Base-by-base conservation (phyloP, 1,140 invertebrate genomes). In the Rhagoletis pomonella region DNA sequence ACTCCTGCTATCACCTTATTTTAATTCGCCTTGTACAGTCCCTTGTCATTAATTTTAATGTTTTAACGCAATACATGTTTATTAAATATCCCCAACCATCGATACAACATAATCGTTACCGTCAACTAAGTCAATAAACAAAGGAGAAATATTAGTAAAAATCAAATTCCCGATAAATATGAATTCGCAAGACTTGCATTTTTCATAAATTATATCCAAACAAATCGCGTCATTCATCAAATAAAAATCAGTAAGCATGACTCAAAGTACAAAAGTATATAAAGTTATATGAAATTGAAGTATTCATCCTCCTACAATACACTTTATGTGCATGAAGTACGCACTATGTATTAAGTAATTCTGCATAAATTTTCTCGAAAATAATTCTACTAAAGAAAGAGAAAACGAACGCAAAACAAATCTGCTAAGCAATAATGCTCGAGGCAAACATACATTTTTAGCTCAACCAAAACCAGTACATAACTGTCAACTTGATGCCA, bases 221-320 rank as follows among this genome's bases (percentile, higher is more conserved):
- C 42, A n/a, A 77, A 77, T 77, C 73, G 19, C 44, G 47, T 77
- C 73, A 77, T 77, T 17, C 73, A 77, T 77, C 73, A 77, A 77
- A 47, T 47, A 67, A 65, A 62, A 62, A 17, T 17, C 73, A 77
- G 17, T 39, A 77, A 47, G 9, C n/a, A 1, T 62, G 12, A n/a
- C 17, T 62, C 14, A n/a, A n/a, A 62, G 10, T 62, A 62, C 60
- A 17, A 62, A 62, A 62, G 9, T 55, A 55, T 9, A 55, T 9
- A 55, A 55, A 4, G 4, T 55, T 4, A 55, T 6, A 55, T 55
- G 50, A 55, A 55, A n/a, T 55, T 55, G 50, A 55, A 55, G 50
- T 55, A 55, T 55, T 62, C 59, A 6, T 65, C 3, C 62, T n/a
- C n/a, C n/a, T n/a, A 65, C 19, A 65, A 55, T 4, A 4, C 9